Percentiles rank a stretch among this genome's conserved stretches.
Evolutionary conservation across 2,888 invertebrate genomes (phyloP).

Genomic region (Orgyia antiqua): DNA sequence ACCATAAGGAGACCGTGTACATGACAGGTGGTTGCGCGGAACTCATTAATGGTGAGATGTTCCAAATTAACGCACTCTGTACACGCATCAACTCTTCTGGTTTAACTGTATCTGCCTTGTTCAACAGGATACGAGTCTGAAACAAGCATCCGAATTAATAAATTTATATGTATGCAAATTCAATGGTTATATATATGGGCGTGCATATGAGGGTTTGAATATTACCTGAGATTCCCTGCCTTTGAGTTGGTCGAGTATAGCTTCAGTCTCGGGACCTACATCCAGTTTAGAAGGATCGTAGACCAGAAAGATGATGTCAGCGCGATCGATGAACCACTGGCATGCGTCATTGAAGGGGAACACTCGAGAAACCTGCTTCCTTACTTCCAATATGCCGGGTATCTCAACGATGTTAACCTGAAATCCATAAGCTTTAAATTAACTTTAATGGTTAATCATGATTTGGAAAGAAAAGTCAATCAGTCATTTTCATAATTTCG

Average conservation of each 20-base stretch:
- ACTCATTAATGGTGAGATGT: slow-evolving; percentile 97
- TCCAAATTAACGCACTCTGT: slow-evolving; percentile 96
- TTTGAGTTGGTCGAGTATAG: slow-evolving; percentile 95
- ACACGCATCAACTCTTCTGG: slow-evolving; percentile 95
- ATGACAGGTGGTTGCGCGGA: slow-evolving; percentile 95
- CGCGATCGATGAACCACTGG: slow-evolving; percentile 98
- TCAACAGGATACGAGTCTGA: slow-evolving; percentile 93
- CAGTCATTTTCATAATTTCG: no score
- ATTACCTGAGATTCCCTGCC: slow-evolving; percentile 92
- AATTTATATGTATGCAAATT: no score
- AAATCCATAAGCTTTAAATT: slow-evolving; percentile 7
- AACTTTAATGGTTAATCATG: no score
- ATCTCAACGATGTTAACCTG: slow-evolving; percentile 97
- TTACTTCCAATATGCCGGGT: slow-evolving; percentile 95
- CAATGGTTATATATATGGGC: no score
- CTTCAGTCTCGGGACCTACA: slow-evolving; percentile 96
- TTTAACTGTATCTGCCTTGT: slow-evolving; percentile 95
- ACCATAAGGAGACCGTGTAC: slow-evolving; percentile 94
- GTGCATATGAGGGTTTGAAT: no score
- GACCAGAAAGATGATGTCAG: slow-evolving; percentile 95
- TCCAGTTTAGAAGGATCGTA: slow-evolving; percentile 97
- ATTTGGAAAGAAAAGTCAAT: no score
- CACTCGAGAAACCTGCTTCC: slow-evolving; percentile 93
- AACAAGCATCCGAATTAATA: slow-evolving; percentile 4
- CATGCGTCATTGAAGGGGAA: slow-evolving; percentile 98